Percentiles rank a stretch among this genome's conserved stretches.
phyloP scores from a whole-genome alignment of 2,113 vertebrate genomes.

The Brachyistius frenatus region DNA sequence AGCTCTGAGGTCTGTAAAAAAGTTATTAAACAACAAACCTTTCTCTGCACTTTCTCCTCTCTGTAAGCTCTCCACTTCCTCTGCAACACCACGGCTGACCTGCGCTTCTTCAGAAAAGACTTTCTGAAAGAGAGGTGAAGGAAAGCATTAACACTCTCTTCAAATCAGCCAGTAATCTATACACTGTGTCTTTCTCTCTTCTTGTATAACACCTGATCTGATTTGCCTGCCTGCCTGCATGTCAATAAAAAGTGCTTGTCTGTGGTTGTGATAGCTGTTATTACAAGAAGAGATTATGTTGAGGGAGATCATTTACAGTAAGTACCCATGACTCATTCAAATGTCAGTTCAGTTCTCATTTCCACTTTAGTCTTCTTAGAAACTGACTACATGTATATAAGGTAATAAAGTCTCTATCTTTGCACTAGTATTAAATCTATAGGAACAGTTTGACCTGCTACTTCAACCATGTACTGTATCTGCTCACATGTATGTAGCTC shows the following conservation, averaged over 20 bases:
- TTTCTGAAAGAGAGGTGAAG: conserved; percentile 80
- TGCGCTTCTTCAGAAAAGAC: conserved; percentile 88
- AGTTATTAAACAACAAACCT: conserved; percentile 78
- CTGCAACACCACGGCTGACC: conserved; percentile 88
- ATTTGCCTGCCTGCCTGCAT: not conserved
- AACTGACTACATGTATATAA: not conserved
- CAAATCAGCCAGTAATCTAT: too few species aligned
- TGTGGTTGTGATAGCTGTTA: conserved; percentile 4
- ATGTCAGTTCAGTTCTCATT: not conserved
- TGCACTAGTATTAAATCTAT: too few species aligned
- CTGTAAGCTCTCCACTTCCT: conserved; percentile 87
- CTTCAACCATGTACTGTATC: too few species aligned
- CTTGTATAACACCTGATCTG: not conserved
- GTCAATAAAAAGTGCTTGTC: not conserved
- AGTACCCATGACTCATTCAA: not conserved
- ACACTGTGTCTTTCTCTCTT: not conserved
- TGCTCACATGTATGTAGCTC: too few species aligned
- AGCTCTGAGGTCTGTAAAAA: not conserved
- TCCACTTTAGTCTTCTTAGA: not conserved
- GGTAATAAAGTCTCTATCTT: too few species aligned
- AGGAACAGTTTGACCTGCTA: too few species aligned
- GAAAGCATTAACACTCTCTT: not conserved
- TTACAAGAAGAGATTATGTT: not conserved
- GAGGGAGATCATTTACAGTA: not conserved
- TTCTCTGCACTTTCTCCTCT: conserved; percentile 69